phyloP scores from a whole-genome alignment of 2,797 vertebrate genomes.

The Bryconaethiops microstoma region DNA sequence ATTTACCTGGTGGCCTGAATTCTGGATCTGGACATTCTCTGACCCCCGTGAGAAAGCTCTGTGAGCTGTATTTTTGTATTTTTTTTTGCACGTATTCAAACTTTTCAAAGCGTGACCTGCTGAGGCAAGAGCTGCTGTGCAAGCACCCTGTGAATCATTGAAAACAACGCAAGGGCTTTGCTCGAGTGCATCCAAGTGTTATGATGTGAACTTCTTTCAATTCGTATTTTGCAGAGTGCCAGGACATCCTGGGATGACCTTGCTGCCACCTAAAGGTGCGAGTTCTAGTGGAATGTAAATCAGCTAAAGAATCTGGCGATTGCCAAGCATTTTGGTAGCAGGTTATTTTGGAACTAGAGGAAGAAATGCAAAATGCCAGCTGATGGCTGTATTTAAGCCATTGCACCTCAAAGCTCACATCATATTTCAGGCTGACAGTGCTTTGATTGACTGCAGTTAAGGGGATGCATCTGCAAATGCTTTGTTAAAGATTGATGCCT shows the following conservation, averaged over 20 bases:
- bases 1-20: constrained; percentile 6
- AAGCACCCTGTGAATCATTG: constrained; percentile 36
- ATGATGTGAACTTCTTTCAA: constrained; percentile 1
- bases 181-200: neutral
- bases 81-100: constrained; percentile 33
- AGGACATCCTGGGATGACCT: constrained; percentile 1
- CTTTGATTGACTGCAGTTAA: constrained; percentile 21
- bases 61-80: neutral
- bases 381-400: constrained; percentile 3
- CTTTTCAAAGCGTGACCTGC: constrained; percentile 32
- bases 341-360: neutral
- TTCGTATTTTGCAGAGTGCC: neutral
- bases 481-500: constrained; percentile 20
- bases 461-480: constrained; percentile 2
- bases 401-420: constrained; percentile 1
- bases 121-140: constrained; percentile 27
- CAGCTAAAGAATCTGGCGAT: neutral
- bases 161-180: neutral
- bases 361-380: neutral
- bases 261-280: neutral
- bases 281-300: constrained; percentile 18
- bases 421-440: constrained; percentile 15
- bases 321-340: neutral
- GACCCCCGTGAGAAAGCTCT: constrained; percentile 37
- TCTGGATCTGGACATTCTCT: constrained; percentile 29